These are phyloP conservation scores for Poecilia wingei DNA, from an alignment of 2,797 vertebrate genomes.

Conservation along the genomic window DNA sequence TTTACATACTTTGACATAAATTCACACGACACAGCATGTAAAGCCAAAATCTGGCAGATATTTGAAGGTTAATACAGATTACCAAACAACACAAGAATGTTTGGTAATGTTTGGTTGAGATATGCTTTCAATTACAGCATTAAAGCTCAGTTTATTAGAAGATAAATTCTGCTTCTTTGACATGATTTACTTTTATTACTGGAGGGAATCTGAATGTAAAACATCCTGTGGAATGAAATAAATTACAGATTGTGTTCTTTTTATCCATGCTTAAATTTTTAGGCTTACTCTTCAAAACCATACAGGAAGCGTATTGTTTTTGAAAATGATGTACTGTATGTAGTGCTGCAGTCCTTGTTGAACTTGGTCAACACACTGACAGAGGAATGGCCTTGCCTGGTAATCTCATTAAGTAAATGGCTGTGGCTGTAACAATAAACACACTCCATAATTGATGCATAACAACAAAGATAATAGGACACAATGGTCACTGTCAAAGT, in stretches of 20 bases:
- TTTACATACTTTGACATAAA: not conserved
- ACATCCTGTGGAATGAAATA: not conserved
- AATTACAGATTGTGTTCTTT: not conserved
- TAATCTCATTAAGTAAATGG: constrained; percentile 38
- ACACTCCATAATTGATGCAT: constrained; percentile 54
- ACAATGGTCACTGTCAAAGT: constrained; percentile 67
- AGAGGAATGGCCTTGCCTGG: constrained; percentile 29
- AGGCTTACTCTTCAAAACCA: not conserved
- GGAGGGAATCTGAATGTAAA: not conserved
- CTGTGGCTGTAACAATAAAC: constrained; percentile 60
- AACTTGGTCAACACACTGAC: constrained; percentile 24
- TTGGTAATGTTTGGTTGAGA: not conserved
- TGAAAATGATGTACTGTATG: not conserved
- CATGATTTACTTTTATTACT: not conserved
- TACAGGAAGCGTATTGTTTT: constrained; percentile 8
- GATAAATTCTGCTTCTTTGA: not conserved
- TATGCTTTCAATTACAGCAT: not conserved
- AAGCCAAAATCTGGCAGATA: not conserved
- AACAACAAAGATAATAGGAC: constrained; percentile 64
- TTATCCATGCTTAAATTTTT: not conserved
- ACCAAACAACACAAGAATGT: not conserved
- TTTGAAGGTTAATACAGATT: not conserved
- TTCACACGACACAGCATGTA: not conserved
- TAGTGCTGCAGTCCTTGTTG: constrained; percentile 25
- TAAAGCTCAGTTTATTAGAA: not conserved